Base-by-base conservation (phyloP, 2,888 invertebrate species). In the Xestia xanthographa region DNA sequence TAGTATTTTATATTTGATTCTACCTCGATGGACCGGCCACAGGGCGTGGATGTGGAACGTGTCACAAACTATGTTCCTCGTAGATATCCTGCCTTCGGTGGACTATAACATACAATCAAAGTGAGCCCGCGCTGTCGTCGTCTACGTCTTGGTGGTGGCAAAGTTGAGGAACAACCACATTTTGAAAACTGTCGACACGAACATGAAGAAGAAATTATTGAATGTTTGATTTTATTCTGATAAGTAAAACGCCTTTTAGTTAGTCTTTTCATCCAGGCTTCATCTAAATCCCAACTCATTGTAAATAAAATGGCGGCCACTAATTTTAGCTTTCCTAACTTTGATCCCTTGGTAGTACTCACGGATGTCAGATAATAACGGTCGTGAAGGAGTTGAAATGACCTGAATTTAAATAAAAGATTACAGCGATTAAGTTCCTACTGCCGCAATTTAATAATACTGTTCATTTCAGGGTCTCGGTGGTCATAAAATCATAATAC, bases 401-500 rank as follows among this genome's bases (percentile, higher is more conserved):
- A 48, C 34, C 65, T 79, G 48, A 66, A 72, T 79, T 84, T 72
- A 60, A 84, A 71, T 75, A 71, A 63, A 63, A 71, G 3, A 71
- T 79, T 70, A 45, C 34, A 5, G 58, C 48, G 2, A 60, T 79
- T 77, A 63, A 14, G 41, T 41, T 41, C 22, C 63, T 41, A 62
- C 66, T 38, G 79, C 12, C 22, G 14, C 43, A 20, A 14, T 79
- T 79, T 20, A 12, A 50, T 43, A 68, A 17, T 11, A 77, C 43
- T 62, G 50, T 62, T 62, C 26, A 29, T 38, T 62, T 45, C 34
- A 17, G 26, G 17, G 14, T 29, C 14, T 9, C 1, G 22, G 26
- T 50, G 5, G 29, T 56, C 41, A 72, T 63, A 41, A 41, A 63
- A 41, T 63, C 63, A n/a, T 41, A 41, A 63, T 12, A 63, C n/a